Base-by-base conservation (phyloP, 1,140 invertebrate genomes). In the Dendrolimus kikuchii region DNA sequence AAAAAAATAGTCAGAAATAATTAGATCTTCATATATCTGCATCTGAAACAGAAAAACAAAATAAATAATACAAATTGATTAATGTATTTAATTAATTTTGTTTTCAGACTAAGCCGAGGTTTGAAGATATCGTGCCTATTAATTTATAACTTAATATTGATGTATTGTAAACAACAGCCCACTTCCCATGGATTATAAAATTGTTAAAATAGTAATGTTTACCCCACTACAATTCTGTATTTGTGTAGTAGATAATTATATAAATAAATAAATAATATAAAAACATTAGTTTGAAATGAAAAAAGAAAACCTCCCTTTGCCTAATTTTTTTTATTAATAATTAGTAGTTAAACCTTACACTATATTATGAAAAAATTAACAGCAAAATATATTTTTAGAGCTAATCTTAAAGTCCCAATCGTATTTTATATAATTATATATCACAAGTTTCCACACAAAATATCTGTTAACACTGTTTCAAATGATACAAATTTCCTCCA, bases 401-500 rank as follows among this genome's bases (percentile, higher is more conserved):
- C 56, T 42, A 23, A 54, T 55, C 55, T 64, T 68, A 71, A 55
- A 60, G 70, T 77, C 71, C 68, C 71, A 73, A 68, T 60, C 62
- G 66, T 55, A 55, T 60, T 60, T 53, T 52, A 62, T 66, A 64
- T 62, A 62, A 65, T 53, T 23, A 3, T 23, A 23, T 62, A 66
- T 75, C 71, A 78, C 64, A 63, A 49, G 58, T 57, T 53, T 51
- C 56, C 54, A 57, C 58, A 48, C 51, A 57, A 42, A 23, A 7
- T 53, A 59, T 55, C 46, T 47, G 56, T 69, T 66, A 74, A 76
- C 71, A 74, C 71, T 79, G 64, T 56, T 72, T 56, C 51, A 78
- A 85, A 66, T 89, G 83, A 74, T 79, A 88, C 57, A 87, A 70
- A 66, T 77, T 83, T 64, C 87, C 88, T 58, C 89, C 88, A 62